These are phyloP conservation scores for Plecotus auritus DNA, from an alignment of 2,113 vertebrate genomes.

Conservation along the genomic window DNA sequence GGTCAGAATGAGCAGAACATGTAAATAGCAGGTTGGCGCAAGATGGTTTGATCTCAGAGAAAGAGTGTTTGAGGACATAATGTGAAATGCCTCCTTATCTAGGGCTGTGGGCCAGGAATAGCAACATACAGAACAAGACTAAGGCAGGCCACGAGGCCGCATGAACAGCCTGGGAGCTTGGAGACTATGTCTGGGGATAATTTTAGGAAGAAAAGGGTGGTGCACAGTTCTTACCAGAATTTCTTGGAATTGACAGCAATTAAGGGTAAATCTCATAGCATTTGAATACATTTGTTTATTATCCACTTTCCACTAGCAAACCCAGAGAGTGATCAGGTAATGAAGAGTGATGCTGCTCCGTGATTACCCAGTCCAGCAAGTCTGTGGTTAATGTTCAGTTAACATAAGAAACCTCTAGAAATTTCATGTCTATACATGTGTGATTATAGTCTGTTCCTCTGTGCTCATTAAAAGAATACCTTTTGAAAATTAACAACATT, in stretches of 20 bases:
- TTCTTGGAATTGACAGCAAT: background rate
- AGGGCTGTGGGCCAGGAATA: background rate
- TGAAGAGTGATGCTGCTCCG: background rate
- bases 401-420: background rate
- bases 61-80: background rate
- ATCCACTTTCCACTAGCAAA: background rate
- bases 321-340: background rate
- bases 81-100: background rate
- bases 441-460: background rate
- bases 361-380: background rate
- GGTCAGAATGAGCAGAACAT: background rate
- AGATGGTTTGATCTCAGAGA: background rate
- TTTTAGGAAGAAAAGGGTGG: background rate
- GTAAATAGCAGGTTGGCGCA: background rate
- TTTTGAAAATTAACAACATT: slow-evolving; percentile 1
- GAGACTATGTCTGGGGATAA: background rate
- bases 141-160: background rate
- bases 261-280: background rate
- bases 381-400: background rate
- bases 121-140: background rate
- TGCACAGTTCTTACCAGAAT: background rate
- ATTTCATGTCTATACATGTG: background rate
- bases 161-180: background rate
- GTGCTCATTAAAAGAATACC: background rate
- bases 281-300: background rate